phyloP scores from a whole-genome alignment of 1,140 invertebrate species.

The Protaetia brevitarsis region DNA sequence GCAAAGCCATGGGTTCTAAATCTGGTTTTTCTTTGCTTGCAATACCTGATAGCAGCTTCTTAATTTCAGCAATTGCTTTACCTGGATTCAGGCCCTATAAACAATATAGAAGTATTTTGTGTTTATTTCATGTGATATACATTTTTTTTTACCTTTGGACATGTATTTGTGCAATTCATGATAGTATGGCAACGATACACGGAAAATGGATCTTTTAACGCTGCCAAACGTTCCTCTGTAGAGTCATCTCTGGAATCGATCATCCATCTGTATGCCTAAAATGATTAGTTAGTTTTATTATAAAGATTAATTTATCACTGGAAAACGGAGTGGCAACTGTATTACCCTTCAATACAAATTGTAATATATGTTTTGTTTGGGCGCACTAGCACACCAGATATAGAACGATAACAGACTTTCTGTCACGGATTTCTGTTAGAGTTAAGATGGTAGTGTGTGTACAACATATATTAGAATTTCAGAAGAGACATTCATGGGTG shows the following conservation, averaged over 20 bases:
- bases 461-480: no score
- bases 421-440: no score
- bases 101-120: conserved; percentile 32
- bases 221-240: conserved; percentile 60
- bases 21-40: conserved; percentile 74
- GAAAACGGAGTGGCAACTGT: no score
- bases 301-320: no score
- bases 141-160: conserved; percentile 60
- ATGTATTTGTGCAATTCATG: conserved; percentile 75
- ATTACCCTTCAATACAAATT: no score
- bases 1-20: conserved; percentile 49
- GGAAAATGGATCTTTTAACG: conserved; percentile 68
- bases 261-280: conserved; percentile 70
- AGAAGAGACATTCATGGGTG: no score
- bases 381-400: no score
- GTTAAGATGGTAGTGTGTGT: no score
- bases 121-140: not conserved
- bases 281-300: not conserved
- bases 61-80: conserved; percentile 92
- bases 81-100: conserved; percentile 90
- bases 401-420: no score
- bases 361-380: no score
- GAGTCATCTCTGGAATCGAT: conserved; percentile 74
- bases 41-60: conserved; percentile 85
- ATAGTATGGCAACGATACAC: conserved; percentile 79